Evolutionary conservation across 1,140 invertebrate genomes (phyloP).

Genomic region (Mycetomoellerius zeteki): DNA sequence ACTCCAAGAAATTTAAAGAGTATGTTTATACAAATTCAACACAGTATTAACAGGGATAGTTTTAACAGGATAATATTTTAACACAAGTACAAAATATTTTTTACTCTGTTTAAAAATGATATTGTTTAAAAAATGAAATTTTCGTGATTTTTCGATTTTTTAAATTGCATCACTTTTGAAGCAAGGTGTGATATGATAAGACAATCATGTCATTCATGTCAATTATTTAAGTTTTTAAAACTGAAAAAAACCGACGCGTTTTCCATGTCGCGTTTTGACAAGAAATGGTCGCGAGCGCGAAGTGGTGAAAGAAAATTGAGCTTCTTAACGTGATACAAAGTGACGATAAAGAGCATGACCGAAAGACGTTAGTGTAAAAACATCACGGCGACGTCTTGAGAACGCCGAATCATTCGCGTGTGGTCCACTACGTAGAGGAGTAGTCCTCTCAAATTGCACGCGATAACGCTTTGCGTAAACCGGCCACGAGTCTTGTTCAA

Average conservation of each 20-base stretch:
- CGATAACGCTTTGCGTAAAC: slow-evolving; percentile 45
- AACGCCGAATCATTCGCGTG: slow-evolving; percentile 35
- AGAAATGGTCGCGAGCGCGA: background rate
- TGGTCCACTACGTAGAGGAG: slow-evolving; percentile 29
- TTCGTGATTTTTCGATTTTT: too few relatives aligned
- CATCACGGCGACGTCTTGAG: slow-evolving; percentile 30
- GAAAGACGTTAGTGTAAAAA: slow-evolving; percentile 41
- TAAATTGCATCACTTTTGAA: too few relatives aligned
- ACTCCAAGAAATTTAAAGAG: too few relatives aligned
- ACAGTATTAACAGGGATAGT: too few relatives aligned
- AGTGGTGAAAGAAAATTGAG: background rate
- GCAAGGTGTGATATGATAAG: background rate
- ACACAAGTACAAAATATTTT: too few relatives aligned
- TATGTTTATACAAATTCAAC: too few relatives aligned
- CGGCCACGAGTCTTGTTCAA: slow-evolving; percentile 11
- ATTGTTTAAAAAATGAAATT: too few relatives aligned
- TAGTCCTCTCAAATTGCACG: slow-evolving; percentile 27
- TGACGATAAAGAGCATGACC: background rate
- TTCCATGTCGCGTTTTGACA: background rate
- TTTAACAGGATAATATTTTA: too few relatives aligned
- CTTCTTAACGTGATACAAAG: background rate
- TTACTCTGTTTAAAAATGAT: too few relatives aligned
- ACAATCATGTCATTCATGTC: background rate
- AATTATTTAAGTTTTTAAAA: slow-evolving; percentile 2
- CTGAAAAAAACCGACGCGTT: background rate